Percentiles rank a stretch among this genome's conserved stretches.
phyloP scores from a whole-genome alignment of 1,140 invertebrate genomes.

The Trinorchestia longiramus region DNA sequence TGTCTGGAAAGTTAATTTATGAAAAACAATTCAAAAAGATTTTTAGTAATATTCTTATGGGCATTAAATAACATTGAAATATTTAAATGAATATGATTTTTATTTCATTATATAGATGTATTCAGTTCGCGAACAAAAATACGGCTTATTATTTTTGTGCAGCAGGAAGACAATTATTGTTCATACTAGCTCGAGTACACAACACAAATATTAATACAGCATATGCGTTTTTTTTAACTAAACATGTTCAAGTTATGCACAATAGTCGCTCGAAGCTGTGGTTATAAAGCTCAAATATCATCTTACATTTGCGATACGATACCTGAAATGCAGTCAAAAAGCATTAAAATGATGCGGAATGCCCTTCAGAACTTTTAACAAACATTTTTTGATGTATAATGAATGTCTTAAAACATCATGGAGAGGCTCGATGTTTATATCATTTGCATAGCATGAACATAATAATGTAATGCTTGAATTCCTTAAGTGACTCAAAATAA shows the following conservation, averaged over 20 bases:
- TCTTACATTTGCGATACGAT: neutral
- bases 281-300: neutral
- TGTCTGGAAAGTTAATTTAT: neutral
- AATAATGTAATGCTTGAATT: neutral
- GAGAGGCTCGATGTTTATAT: neutral
- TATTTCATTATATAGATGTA: neutral
- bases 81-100: neutral
- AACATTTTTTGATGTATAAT: neutral
- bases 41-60: neutral
- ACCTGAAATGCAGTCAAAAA: neutral
- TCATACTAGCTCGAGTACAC: neutral
- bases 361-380: neutral
- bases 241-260: neutral
- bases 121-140: neutral
- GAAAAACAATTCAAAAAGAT: neutral
- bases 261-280: neutral
- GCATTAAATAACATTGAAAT: neutral
- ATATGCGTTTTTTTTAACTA: neutral
- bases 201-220: neutral
- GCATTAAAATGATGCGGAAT: neutral
- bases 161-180: neutral
- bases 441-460: neutral
- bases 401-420: neutral
- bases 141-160: neutral
- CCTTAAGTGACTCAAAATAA: neutral